These are phyloP conservation scores for Drosophila anceps DNA, from an alignment of 2,888 invertebrate genomes.

Conservation along the genomic window DNA sequence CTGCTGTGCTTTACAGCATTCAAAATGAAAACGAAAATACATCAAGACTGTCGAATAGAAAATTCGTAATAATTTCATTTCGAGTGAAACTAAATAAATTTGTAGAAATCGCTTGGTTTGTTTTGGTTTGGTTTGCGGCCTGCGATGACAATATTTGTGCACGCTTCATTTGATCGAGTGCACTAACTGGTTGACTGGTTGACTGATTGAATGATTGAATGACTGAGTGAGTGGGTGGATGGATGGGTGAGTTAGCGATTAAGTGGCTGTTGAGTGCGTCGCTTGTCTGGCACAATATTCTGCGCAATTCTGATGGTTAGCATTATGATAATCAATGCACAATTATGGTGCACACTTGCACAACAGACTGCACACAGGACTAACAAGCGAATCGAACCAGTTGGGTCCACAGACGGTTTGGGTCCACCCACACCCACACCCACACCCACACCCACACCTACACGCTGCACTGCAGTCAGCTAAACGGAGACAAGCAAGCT, in stretches of 20 bases:
- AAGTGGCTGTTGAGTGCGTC: constrained; percentile 35
- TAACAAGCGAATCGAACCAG: constrained; percentile 3
- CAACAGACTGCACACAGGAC: constrained; percentile 29
- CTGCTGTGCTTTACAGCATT: background rate
- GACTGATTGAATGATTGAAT: constrained; percentile 5
- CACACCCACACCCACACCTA: background rate
- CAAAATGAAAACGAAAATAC: too few relatives aligned
- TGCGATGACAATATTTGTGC: constrained; percentile 1
- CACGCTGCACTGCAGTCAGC: background rate
- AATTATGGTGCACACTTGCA: constrained; percentile 57
- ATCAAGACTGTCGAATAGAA: background rate
- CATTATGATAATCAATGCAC: constrained; percentile 76
- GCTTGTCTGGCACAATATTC: constrained; percentile 24
- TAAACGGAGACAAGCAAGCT: background rate
- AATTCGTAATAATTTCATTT: background rate
- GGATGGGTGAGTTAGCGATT: constrained; percentile 19
- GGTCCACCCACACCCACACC: background rate
- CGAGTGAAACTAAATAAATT: background rate
- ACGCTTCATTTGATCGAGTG: constrained; percentile 17
- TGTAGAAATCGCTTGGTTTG: background rate
- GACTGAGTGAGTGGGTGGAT: constrained; percentile 5
- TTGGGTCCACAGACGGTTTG: background rate
- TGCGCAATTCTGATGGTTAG: constrained; percentile 62
- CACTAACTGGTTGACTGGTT: constrained; percentile 20
- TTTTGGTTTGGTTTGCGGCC: background rate